Base-by-base conservation (phyloP, 2,888 invertebrate genomes). In the Zootermopsis nevadensis region DNA sequence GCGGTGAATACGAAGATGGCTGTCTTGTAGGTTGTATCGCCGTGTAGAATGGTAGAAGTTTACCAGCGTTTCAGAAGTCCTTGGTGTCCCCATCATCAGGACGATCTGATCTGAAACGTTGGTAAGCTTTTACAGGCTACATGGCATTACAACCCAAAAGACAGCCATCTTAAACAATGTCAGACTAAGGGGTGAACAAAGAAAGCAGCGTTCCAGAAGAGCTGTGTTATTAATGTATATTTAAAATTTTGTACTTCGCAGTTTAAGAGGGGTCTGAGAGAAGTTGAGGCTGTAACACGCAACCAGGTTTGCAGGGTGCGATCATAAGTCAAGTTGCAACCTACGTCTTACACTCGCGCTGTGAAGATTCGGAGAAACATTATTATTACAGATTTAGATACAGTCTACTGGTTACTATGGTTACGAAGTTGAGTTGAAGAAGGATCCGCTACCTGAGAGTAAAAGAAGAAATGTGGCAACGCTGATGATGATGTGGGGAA, bases 341-440 rank as follows among this genome's bases (percentile, higher is more conserved):
- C 77, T 77, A 77, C 77, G 77, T 55, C 77, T 77, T 31, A 60
- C 60, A 27, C 60, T 60, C 30, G 60, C 60, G 22, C n/a, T 27
- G 42, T 27, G 42, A 77, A 80, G 38, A 80, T 80, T 69, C 67
- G 67, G 35, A 80, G 69, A 81, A 72, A 81, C 81, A 53, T 48
- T 69, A 53, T 81, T 81, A 81, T 81, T 81, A 81, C 69, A 24
- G 81, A n/a, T 79, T 60, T 55, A 79, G 35, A 30, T 48, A 79
- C 79, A 38, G 79, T 79, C 53, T 77, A 77, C 77, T 31, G 77
- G 77, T 53, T 77, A 77, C 77, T 55, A 79, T 79, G 48, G 79
- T 79, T 79, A 79, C 60, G 66, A 55, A 31, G 77, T 22, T 19
- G n/a, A 60, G 60, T 7, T 8, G 53, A 53, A 33, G 77, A 53